Conservation (phyloP, 2,797 vertebrate species). For the Bovichtus variegatus region DNA sequence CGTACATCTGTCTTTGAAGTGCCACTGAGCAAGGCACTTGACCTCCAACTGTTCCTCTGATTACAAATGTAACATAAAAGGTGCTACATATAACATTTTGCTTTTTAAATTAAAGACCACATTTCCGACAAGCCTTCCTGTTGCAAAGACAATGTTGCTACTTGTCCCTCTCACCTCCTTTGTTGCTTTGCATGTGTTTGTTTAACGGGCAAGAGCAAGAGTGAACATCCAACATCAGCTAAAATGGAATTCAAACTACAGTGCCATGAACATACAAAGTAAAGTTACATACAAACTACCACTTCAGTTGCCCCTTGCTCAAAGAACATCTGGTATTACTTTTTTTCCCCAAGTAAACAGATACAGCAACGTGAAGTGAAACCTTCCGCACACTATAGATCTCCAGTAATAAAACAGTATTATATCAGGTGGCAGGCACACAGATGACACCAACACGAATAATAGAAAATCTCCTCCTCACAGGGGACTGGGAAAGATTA, state of each 20-base stretch:
- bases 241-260: slow-evolving; percentile 17
- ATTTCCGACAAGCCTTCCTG: slow-evolving; percentile 1
- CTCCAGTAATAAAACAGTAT: slow-evolving; percentile 51
- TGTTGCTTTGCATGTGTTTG: not conserved
- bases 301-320: slow-evolving; percentile 23
- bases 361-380: slow-evolving; percentile 33
- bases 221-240: not conserved
- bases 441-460: slow-evolving; percentile 66
- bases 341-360: slow-evolving; percentile 19
- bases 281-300: slow-evolving; percentile 13
- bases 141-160: not conserved
- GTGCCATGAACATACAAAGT: not conserved
- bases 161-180: not conserved
- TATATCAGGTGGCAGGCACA: slow-evolving; percentile 70
- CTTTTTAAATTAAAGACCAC: slow-evolving; percentile 7
- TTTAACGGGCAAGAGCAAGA: slow-evolving; percentile 8
- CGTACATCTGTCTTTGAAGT: slow-evolving; percentile 17
- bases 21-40: slow-evolving; percentile 45
- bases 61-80: slow-evolving; percentile 21
- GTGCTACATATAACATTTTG: slow-evolving; percentile 33
- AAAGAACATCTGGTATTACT: slow-evolving; percentile 14
- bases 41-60: slow-evolving; percentile 12
- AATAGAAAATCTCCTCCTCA: slow-evolving; percentile 53
- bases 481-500: slow-evolving; percentile 43
- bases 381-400: slow-evolving; percentile 24